Base-by-base conservation (phyloP, 2,797 vertebrate species). In the Sarcophilus harrisii region DNA sequence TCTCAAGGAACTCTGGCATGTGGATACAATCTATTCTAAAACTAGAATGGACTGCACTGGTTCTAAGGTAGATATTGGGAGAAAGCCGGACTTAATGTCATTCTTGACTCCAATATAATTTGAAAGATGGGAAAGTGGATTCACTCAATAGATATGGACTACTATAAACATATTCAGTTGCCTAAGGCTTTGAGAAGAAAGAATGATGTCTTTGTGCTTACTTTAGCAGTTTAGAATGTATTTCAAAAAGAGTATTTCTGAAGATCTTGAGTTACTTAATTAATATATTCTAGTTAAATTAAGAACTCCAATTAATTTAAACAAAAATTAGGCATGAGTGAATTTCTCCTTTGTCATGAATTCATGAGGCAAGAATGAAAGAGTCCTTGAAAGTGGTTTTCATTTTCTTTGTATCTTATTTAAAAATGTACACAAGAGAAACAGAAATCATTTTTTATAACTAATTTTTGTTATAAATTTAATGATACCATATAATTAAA, bases 301-400 rank as follows among this genome's bases (percentile, higher is more conserved):
- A 28, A 96, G 96, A 57, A 13, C 90, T 94, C n/a, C 59, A 45
- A 45, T 90, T 92, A 90, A 91, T 94, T 32, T 96, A 38, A 95
- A 38, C 32, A 95, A n/a, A 90, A 90, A 90, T 66, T 52, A 90
- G 49, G 29, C 92, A 58, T 28, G 32, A 81, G 14, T 54, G 12
- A 1, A 12, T 90, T 45, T 93, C 18, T 16, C 54, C 94, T 93
- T 91, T 32, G 38, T 92, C 55, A 18, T 89, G 57, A 27, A 90
- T 95, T 89, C 29, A 96, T 29, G 30, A 58, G 49, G 28, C 45
- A 92, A 96, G 38, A 52, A 94, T n/a, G 57, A 95, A 52, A 30
- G 55, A 66, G 96, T 91, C 38, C 58, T 96, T 94, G 5, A 96
- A 97, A 93, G 45, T 11, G 57, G 94, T 97, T 94, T 24, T 81